Conservation (phyloP, 2,888 invertebrate genomes). For the Yponomeuta malinellus region DNA sequence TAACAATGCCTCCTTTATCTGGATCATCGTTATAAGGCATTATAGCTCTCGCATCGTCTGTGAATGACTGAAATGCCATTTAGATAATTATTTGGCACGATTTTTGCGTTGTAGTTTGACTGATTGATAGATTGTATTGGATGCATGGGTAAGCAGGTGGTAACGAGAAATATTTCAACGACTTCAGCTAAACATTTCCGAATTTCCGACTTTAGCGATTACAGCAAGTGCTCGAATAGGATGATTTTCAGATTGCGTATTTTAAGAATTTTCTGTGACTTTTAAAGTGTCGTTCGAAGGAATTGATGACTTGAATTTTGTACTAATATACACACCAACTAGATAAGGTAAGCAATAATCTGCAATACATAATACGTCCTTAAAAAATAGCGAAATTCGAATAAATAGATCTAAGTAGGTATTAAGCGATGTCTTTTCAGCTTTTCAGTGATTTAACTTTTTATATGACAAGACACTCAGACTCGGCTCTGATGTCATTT, state of each 20-base stretch:
- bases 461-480: constrained; percentile 30
- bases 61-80: neutral
- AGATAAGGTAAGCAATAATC: no score
- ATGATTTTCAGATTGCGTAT: no score
- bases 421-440: neutral
- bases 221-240: no score
- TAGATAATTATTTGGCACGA: neutral
- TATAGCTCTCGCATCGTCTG: constrained; percentile 16
- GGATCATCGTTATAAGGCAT: constrained; percentile 51
- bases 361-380: no score
- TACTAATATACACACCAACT: neutral
- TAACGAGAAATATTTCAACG: neutral
- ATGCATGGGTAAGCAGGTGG: neutral
- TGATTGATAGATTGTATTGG: neutral
- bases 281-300: neutral
- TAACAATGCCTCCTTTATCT: constrained; percentile 57
- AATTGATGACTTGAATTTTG: neutral
- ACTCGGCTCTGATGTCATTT: constrained; percentile 36
- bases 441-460: constrained; percentile 28
- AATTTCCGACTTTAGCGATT: no score
- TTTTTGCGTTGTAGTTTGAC: neutral
- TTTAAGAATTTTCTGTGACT: neutral
- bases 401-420: no score
- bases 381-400: no score
- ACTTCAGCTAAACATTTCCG: no score